Conservation (phyloP, 2,888 invertebrate species). For the Cephalotes varians region DNA sequence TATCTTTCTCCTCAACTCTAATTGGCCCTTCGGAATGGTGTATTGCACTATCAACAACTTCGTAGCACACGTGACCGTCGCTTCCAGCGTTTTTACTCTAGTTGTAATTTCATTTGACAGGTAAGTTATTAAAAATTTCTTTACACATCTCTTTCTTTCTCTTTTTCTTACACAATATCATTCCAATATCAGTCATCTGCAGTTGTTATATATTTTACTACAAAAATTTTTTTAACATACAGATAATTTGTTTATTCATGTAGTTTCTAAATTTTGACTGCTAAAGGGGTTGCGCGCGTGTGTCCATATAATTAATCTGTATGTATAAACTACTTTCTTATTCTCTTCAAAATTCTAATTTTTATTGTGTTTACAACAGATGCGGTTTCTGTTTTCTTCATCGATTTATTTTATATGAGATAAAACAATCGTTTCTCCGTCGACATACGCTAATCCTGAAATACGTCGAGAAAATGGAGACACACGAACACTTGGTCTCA, state of each 20-base stretch:
- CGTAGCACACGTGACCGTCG: constrained; percentile 96
- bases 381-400: not conserved
- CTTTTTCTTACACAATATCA: not conserved
- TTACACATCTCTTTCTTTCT: not conserved
- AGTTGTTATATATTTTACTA: not conserved
- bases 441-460: constrained; percentile 30
- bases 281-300: no score
- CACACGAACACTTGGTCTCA: not conserved
- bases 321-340: not conserved
- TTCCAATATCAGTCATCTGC: not conserved
- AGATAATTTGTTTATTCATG: not conserved
- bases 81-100: constrained; percentile 97
- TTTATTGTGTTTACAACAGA: no score
- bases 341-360: not conserved
- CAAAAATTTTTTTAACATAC: not conserved
- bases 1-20: constrained; percentile 94
- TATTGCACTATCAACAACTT: constrained; percentile 97
- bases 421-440: constrained; percentile 27
- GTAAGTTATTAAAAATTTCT: constrained; percentile 86
- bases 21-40: constrained; percentile 96
- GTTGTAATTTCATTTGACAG: constrained; percentile 97
- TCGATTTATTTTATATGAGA: not conserved
- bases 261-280: not conserved
- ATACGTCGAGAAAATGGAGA: constrained; percentile 33
- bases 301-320: not conserved